Evolutionary conservation across 2,888 invertebrate genomes (phyloP).

Genomic region (Barypeithes pellucidus): DNA sequence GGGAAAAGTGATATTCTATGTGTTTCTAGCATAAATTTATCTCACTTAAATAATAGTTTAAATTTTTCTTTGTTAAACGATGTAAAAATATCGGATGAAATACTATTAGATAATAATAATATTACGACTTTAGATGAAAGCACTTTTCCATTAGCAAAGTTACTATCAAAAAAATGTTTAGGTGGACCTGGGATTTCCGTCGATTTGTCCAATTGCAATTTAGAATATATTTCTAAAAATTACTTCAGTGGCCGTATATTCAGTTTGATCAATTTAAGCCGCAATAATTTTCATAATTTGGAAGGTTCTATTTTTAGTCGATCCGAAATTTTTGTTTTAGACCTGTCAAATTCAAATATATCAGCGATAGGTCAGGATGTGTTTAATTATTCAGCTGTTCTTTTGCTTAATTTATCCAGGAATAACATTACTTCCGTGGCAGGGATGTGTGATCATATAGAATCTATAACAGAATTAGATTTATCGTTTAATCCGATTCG

Average conservation of each 20-base stretch:
- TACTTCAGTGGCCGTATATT: constrained; percentile 25
- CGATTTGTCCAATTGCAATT: constrained; percentile 13
- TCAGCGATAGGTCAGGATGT: constrained; percentile 13
- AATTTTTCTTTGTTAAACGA: constrained; percentile 2
- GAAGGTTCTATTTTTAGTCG: constrained; percentile 26
- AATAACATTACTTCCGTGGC: constrained; percentile 32
- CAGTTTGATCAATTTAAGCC: constrained; percentile 23
- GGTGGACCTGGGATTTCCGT: constrained; percentile 1
- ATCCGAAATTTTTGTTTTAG: constrained; percentile 15
- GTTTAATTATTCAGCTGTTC: constrained; percentile 22
- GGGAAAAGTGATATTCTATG: constrained; percentile 15
- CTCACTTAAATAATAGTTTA: constrained; percentile 10
- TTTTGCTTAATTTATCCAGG: constrained; percentile 29
- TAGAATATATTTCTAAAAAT: constrained; percentile 1
- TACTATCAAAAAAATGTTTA: constrained; percentile 16
- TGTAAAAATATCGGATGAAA: constrained; percentile 15
- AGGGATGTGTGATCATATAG: constrained; percentile 17
- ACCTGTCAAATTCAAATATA: constrained; percentile 35
- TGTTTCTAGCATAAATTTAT: constrained; percentile 30
- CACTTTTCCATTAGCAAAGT: constrained; percentile 1
- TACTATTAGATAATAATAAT: constrained; percentile 22
- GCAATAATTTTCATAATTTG: constrained; percentile 28
- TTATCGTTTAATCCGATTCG: constrained; percentile 31
- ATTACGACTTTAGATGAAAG: constrained; percentile 24
- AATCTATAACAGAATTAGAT: constrained; percentile 15